These are phyloP conservation scores for Chaitophorus viminalis DNA, from an alignment of 2,888 invertebrate species.

Conservation along the genomic window DNA sequence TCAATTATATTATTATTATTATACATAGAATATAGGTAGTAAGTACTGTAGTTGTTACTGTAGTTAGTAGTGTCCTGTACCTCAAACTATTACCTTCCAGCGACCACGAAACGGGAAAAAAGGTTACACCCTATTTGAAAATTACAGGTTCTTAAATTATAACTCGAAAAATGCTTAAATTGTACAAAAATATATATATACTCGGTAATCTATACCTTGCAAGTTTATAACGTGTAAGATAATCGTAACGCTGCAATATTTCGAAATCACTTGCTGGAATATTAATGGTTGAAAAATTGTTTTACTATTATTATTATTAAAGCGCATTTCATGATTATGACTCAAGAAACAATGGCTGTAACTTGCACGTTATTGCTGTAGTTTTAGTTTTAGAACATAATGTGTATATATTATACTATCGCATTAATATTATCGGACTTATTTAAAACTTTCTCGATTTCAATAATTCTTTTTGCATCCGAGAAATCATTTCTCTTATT, in stretches of 20 bases:
- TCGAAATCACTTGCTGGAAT: neutral
- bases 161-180: neutral
- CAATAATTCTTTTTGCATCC: too few species aligned
- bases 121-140: constrained; percentile 36
- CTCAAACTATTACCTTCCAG: constrained; percentile 17
- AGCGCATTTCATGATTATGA: neutral
- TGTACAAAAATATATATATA: neutral
- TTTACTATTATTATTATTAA: neutral
- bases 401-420: too few species aligned
- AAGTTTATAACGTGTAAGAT: neutral
- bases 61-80: neutral
- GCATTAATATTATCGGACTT: too few species aligned
- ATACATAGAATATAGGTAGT: too few species aligned
- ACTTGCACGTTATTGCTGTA: neutral
- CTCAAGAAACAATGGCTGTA: neutral
- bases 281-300: neutral
- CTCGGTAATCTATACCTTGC: too few species aligned
- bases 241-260: neutral
- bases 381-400: neutral
- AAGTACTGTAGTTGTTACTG: too few species aligned
- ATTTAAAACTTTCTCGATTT: too few species aligned
- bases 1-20: neutral
- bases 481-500: too few species aligned
- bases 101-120: constrained; percentile 15
- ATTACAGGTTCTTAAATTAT: constrained; percentile 12